phyloP scores from a whole-genome alignment of 2,888 invertebrate species.

The Andricus curvator region DNA sequence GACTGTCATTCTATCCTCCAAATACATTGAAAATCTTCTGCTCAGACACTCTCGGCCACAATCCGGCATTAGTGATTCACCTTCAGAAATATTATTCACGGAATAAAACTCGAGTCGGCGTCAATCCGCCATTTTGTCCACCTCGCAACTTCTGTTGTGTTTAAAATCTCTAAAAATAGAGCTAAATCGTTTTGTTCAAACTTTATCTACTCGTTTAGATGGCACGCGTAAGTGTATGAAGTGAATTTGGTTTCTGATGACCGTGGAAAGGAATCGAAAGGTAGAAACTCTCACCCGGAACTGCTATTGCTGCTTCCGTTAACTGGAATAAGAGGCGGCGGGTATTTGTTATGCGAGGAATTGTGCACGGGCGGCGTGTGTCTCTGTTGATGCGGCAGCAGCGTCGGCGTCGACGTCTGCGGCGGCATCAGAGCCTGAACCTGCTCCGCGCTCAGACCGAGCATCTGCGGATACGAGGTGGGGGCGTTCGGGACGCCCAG shows the following conservation, averaged over 20 bases:
- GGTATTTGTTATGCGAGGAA: conserved; percentile 77
- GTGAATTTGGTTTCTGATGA: neutral
- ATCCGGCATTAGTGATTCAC: neutral
- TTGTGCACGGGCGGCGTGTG: conserved; percentile 76
- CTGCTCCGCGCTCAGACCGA: conserved; percentile 76
- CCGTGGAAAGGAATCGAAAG: conserved; percentile 17
- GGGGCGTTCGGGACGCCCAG: conserved; percentile 74
- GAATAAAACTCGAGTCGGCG: neutral
- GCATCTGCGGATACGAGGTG: conserved; percentile 78
- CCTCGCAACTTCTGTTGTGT: neutral
- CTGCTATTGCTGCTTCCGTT: conserved; percentile 73
- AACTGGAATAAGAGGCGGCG: conserved; percentile 81
- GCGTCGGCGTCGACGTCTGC: conserved; percentile 70
- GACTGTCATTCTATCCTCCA: neutral
- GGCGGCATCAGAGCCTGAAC: conserved; percentile 77
- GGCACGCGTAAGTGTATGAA: neutral
- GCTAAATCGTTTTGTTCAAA: neutral
- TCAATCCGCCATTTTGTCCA: neutral
- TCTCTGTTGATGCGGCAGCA: conserved; percentile 74
- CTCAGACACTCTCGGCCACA: neutral
- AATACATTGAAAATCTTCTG: neutral
- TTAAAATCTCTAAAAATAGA: neutral
- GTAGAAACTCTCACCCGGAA: conserved; percentile 37
- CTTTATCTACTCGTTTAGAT: neutral
- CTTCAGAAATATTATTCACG: neutral